phyloP scores from a whole-genome alignment of 2,113 vertebrate species.

The Epinephelus lanceolatus region DNA sequence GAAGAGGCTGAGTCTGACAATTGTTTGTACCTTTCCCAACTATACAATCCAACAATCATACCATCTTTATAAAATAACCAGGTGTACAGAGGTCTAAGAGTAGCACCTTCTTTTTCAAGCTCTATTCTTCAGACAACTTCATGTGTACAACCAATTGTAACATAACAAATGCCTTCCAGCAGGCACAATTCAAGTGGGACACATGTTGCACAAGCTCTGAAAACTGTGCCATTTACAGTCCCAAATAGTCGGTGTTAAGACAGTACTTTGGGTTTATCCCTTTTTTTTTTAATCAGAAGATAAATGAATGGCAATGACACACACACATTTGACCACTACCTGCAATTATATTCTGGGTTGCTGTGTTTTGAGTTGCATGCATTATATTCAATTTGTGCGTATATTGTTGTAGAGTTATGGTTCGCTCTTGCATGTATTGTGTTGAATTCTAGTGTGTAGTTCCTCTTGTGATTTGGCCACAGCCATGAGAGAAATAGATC shows the following conservation, averaged over 20 bases:
- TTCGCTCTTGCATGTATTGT: too few species aligned
- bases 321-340: neutral
- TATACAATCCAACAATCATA: neutral
- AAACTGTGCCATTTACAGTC: neutral
- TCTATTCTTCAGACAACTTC: slow-evolving; percentile 19
- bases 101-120: neutral
- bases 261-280: neutral
- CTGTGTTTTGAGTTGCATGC: too few species aligned
- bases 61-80: too few species aligned
- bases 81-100: neutral
- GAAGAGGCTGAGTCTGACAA: neutral
- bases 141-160: neutral
- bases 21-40: slow-evolving; percentile 5
- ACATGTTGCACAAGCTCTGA: neutral
- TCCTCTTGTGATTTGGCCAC: too few species aligned
- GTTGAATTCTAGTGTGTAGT: too few species aligned
- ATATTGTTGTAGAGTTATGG: too few species aligned
- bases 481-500: too few species aligned
- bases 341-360: neutral
- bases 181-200: neutral
- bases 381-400: too few species aligned
- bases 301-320: neutral
- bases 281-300: neutral
- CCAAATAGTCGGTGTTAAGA: neutral
- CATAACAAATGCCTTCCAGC: neutral